phyloP scores from a whole-genome alignment of 2,888 invertebrate genomes.

The Yponomeuta cagnagella region DNA sequence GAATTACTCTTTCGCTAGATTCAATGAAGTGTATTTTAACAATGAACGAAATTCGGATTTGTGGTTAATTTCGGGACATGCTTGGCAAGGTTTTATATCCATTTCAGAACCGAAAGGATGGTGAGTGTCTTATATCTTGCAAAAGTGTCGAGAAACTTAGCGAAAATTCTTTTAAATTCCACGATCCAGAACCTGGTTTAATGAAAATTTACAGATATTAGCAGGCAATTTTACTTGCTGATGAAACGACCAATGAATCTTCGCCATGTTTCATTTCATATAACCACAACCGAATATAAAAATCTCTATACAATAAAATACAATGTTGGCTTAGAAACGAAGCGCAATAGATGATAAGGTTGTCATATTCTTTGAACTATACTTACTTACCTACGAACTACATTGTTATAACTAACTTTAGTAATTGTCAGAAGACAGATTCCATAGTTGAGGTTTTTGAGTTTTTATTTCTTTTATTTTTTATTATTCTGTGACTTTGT shows the following conservation, averaged over 20 bases:
- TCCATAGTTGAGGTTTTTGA: not conserved
- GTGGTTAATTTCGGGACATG: conserved; percentile 50
- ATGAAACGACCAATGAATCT: conserved; percentile 33
- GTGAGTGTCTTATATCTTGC: conserved; percentile 62
- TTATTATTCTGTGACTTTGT: not conserved
- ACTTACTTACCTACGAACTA: not conserved
- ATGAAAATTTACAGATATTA: not conserved
- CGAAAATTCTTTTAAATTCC: conserved; percentile 41
- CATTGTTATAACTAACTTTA: not conserved
- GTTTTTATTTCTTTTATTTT: not conserved
- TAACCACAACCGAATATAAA: conserved; percentile 41
- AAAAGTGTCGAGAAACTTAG: conserved; percentile 55
- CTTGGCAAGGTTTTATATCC: conserved; percentile 55
- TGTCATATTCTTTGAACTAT: conserved; percentile 35
- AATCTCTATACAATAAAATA: conserved; percentile 10
- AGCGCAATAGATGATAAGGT: conserved; percentile 44
- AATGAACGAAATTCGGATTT: conserved; percentile 25
- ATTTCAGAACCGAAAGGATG: conserved; percentile 68
- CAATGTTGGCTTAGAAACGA: conserved; percentile 19
- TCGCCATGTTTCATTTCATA: conserved; percentile 40
- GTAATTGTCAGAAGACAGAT: not conserved
- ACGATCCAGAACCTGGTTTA: not conserved
- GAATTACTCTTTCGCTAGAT: not conserved
- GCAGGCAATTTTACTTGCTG: not conserved
- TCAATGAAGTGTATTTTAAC: conserved; percentile 15